Evolutionary conservation across 2,113 vertebrate species (phyloP).

Genomic region (Myocastor coypus): DNA sequence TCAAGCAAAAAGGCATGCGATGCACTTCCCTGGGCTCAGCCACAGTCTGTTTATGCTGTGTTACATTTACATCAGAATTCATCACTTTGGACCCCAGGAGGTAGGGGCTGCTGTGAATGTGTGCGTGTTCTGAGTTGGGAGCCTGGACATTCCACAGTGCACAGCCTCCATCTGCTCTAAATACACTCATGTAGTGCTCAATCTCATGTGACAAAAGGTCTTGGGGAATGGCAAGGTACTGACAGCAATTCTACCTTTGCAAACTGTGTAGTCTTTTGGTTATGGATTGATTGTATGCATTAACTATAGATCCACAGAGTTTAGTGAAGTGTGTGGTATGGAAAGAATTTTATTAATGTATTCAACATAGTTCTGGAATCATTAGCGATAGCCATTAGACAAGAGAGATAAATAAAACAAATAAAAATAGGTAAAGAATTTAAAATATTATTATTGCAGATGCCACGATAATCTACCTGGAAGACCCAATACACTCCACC

Average conservation of each 20-base stretch:
- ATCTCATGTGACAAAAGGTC: fast-evolving
- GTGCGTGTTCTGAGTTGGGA: fast-evolving
- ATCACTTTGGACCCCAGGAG: not conserved
- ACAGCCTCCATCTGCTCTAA: fast-evolving
- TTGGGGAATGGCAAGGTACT: not conserved
- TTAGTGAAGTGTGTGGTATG: not conserved
- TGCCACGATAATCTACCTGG: too few species aligned
- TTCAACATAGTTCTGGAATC: too few species aligned
- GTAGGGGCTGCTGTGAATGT: too few species aligned
- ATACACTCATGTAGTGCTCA: fast-evolving
- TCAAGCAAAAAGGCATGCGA: not conserved
- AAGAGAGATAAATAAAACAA: too few species aligned
- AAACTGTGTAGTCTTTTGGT: not conserved
- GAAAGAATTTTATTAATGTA: not conserved
- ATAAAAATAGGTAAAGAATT: too few species aligned
- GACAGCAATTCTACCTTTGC: not conserved
- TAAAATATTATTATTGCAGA: too few species aligned
- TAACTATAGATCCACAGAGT: not conserved
- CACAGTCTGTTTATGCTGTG: not conserved
- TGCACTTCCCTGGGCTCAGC: not conserved
- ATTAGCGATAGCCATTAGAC: too few species aligned
- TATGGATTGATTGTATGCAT: not conserved
- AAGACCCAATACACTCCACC: too few species aligned
- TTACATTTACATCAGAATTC: too few species aligned
- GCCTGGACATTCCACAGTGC: fast-evolving